Evolutionary conservation across 2,888 invertebrate species (phyloP), one percentile per base, ranked within the genome.

Genomic region (Aproaerema taeniolella): DNA sequence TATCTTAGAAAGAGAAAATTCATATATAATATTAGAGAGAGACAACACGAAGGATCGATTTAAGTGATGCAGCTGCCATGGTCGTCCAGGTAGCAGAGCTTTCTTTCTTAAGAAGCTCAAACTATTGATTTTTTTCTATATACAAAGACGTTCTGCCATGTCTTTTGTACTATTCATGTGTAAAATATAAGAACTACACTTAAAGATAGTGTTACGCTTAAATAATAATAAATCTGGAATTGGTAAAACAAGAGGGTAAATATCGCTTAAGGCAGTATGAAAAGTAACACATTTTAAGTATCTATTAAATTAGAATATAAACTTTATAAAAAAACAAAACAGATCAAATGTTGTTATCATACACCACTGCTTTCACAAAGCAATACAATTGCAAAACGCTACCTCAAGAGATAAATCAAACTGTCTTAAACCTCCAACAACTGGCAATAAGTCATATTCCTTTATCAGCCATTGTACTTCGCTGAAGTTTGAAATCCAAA

Each of bases 401-500:
- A 47, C 53, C 49, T 51, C 41, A 47, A 53, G 51, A 60, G 61
- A 72, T 69, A 71, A 70, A 70, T 67, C 63, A 65, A 60, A 46
- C 49, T 56, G 42, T 49, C 58, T 58, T 53, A 52, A 58, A 8
- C 8, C 50, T 39, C 45, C 47, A 34, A 31, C 41, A 44, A 46
- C 50, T 37, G 49, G 43, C 56, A 59, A 63, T 71, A 77, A 76
- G 71, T 72, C 67, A 72, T 77, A 67, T 68, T 73, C 65, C 78
- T 80, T 83, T 82, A 82, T 79, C 67, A 40, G 54, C 60, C 59
- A 68, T 76, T 77, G 76, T 76, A n/a, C n/a, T n/a, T n/a, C n/a
- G 63, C 77, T 81, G 85, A 83, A 85, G 81, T 80, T 68, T 55
- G 50, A 67, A 75, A 74, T 70, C 62, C 68, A 76, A 78, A 76